These are phyloP conservation scores for Tortrix viridana DNA, from an alignment of 2,888 invertebrate genomes.

Conservation along the genomic window DNA sequence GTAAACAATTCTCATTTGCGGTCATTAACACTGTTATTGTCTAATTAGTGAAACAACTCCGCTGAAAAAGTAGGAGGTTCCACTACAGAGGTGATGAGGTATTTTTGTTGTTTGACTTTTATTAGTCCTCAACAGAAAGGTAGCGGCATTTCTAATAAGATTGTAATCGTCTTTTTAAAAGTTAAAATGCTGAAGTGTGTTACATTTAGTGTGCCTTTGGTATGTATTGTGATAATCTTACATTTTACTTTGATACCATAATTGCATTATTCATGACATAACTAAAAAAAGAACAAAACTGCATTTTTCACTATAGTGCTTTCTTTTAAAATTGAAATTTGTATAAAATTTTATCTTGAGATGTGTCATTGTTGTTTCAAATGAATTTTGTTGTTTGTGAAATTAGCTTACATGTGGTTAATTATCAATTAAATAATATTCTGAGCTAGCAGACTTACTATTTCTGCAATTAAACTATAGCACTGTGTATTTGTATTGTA, in stretches of 20 bases:
- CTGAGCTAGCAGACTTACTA: too few species aligned
- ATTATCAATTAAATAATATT: too few species aligned
- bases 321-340: too few species aligned
- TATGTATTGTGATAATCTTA: constrained; percentile 8
- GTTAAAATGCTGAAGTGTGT: constrained; percentile 28
- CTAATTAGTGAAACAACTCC: constrained; percentile 24
- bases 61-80: constrained; percentile 27
- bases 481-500: too few species aligned
- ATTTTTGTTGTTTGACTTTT: neutral
- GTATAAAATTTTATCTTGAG: too few species aligned
- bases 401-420: too few species aligned
- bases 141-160: neutral
- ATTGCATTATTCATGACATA: too few species aligned
- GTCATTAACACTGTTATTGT: constrained; percentile 25
- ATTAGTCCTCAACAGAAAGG: neutral
- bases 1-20: constrained; percentile 12
- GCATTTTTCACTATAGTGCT: too few species aligned
- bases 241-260: neutral
- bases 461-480: too few species aligned
- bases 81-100: constrained; percentile 8
- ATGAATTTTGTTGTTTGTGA: too few species aligned
- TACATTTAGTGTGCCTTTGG: constrained; percentile 27
- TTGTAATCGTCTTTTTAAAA: neutral
- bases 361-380: too few species aligned
- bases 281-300: too few species aligned